These are phyloP conservation scores for Falco cherrug DNA, from an alignment of 2,797 vertebrate species.

Conservation along the genomic window DNA sequence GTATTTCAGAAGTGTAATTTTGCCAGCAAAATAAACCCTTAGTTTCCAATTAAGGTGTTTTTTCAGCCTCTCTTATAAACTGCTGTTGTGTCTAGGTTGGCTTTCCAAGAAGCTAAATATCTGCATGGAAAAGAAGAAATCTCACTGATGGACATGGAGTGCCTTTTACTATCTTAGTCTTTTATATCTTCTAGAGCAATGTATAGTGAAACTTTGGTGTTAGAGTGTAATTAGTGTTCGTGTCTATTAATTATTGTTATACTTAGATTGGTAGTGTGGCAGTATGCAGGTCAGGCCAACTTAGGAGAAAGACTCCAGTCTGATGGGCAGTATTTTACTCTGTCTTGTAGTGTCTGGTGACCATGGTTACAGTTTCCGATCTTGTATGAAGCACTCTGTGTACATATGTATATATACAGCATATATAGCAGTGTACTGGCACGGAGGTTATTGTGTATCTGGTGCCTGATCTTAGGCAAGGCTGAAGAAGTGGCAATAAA, in stretches of 20 bases:
- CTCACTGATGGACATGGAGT: fast-evolving
- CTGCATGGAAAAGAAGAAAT: not conserved
- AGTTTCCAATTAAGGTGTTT: not conserved
- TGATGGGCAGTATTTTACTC: not conserved
- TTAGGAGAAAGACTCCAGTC: not conserved
- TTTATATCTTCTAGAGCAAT: not conserved
- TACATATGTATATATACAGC: too few relatives aligned
- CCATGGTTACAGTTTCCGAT: not conserved
- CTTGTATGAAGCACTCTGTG: not conserved
- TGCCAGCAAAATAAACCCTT: not conserved
- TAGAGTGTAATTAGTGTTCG: not conserved
- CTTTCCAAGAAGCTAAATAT: not conserved
- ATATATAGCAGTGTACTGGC: too few relatives aligned
- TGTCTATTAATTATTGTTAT: not conserved
- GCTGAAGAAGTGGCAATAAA: not conserved
- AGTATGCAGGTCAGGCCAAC: not conserved
- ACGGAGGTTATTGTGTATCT: not conserved
- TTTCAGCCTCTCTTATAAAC: not conserved
- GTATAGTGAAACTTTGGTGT: not conserved
- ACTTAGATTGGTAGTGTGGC: not conserved
- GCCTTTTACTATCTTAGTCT: not conserved
- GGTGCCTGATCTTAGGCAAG: not conserved
- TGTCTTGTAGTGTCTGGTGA: not conserved
- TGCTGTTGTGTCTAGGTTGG: not conserved
- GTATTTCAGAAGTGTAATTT: not conserved